Base-by-base conservation (phyloP, 2,888 invertebrate species). In the Cantharis rustica region DNA sequence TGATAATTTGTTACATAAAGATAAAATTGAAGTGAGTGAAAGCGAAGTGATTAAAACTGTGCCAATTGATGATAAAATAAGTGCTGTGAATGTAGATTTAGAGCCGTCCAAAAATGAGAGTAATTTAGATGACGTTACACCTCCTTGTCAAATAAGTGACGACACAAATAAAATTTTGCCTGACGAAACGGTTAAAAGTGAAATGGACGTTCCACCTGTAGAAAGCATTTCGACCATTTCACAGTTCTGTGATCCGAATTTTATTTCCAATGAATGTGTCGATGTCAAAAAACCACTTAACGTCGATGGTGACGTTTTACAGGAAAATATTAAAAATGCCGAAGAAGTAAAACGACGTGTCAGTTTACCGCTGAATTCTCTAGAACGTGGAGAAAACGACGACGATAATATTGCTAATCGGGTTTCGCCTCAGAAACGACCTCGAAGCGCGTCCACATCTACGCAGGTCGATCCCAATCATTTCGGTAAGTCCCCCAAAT, bases 401-500 rank as follows among this genome's bases (percentile, higher is more conserved):
- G 86, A 86, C 76, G 87, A 88, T 77, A 84, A 85, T 79, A 89
- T 73, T 87, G 89, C 83, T 89, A 83, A 83, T 72, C 82, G 82
- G 64, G 85, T 89, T 61, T 93, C 94, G 31, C 94, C 93, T 47
- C 91, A 91, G 77, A 93, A 93, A 87, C 90, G 94, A 88, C 94
- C 95, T 74, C 91, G 94, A 85, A 95, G 94, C 89, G 93, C 95
- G 80, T 94, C 94, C 61, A 94, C 94, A 68, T 94, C 94, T 81
- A 95, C 95, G 10, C 95, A 95, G 91, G 95, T 95, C 83, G 95
- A 96, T 88, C 93, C 94, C 68, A 94, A 94, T 90, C 94, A 95
- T 89, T 95, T 95, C 85, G 95, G 95, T 95, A 89, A 90, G 90
- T 84, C 16, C 2, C 9, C 9, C n/a, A 61, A 61, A 23, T 23